Evolutionary conservation across 2,113 vertebrate genomes (phyloP), one percentile per base, ranked within the genome.

Genomic region (Leptobrachium ailaonicum): DNA sequence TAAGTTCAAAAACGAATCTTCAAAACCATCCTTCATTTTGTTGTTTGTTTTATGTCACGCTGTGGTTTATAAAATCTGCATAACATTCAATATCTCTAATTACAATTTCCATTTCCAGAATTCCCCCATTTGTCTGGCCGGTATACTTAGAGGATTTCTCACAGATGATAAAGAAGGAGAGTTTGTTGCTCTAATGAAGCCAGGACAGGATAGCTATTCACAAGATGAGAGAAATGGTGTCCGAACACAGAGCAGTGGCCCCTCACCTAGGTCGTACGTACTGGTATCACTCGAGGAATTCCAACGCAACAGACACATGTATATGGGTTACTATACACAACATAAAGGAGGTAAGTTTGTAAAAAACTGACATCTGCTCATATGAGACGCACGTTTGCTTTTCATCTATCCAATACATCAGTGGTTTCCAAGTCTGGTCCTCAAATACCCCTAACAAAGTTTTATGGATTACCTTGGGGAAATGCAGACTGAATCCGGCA

Each of bases 101-200:
- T 3, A 2, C 40, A 41, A 45, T 47, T n/a, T 44, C 50, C 6
- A 2, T 53, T 10, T 41, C 4, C 44, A 74, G 72, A 42, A 44
- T 13, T 74, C 72, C 20, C 4, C 58, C 56, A 44, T 74, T 20
- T 74, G 72, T n/a, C 58, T 41, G 41, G 72, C 72, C 32, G 72
- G 40, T 4, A 74, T 74, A 2, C 72, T 62, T 74, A 13, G 41
- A 2, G 72, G 72, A 74, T 20, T 3, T 45, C 2, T 62, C 6
- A 45, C 41, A 1, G 32, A 63, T 63, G 41, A 74, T 20, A 14
- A 74, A 44, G 72, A 56, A 45, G 72, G 72, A 14, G 2, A 20
- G 2, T 2, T 74, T 6, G 4, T 63, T n/a, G 58, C 45, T 41
- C 12, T 42, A 40, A 74, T 44, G 72, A 62, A 40, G 10, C 41